phyloP scores from a whole-genome alignment of 2,113 vertebrate genomes.

The Paradoxurus hermaphroditus region DNA sequence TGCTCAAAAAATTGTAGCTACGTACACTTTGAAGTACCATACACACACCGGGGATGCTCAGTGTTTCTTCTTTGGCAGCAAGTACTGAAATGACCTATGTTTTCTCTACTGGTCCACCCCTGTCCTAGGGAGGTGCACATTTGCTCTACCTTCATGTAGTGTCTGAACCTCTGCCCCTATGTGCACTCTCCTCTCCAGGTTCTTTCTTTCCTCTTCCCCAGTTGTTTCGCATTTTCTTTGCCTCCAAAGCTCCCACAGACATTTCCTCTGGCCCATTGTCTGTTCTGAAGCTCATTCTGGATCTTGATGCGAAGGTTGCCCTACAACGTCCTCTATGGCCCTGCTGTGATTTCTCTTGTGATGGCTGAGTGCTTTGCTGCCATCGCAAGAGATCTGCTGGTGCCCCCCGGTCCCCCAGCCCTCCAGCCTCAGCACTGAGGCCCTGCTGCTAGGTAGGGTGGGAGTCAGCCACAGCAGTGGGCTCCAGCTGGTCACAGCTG shows the following conservation, averaged over 20 bases:
- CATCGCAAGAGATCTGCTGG: neutral
- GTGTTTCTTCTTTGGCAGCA: neutral
- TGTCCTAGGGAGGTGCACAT: accelerated
- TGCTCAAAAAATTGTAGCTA: neutral
- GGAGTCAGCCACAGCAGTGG: neutral
- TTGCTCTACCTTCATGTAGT: neutral
- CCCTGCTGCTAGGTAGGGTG: neutral
- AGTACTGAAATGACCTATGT: neutral
- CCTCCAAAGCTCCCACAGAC: neutral
- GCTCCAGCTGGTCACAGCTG: neutral
- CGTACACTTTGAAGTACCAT: neutral
- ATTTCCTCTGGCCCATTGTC: neutral
- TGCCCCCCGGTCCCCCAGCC: accelerated
- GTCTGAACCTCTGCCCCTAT: neutral
- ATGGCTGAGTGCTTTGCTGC: neutral
- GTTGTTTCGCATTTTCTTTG: neutral
- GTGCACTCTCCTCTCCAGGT: neutral
- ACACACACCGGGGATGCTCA: no score
- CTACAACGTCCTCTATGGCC: neutral
- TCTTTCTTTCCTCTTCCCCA: neutral
- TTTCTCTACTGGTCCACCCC: neutral
- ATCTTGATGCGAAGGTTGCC: neutral
- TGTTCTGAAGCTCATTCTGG: neutral
- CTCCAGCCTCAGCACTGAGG: neutral
- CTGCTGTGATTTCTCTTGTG: neutral